Evolutionary conservation across 2,113 vertebrate species (phyloP).

Genomic region (Cyprinodon brontotheroides): DNA sequence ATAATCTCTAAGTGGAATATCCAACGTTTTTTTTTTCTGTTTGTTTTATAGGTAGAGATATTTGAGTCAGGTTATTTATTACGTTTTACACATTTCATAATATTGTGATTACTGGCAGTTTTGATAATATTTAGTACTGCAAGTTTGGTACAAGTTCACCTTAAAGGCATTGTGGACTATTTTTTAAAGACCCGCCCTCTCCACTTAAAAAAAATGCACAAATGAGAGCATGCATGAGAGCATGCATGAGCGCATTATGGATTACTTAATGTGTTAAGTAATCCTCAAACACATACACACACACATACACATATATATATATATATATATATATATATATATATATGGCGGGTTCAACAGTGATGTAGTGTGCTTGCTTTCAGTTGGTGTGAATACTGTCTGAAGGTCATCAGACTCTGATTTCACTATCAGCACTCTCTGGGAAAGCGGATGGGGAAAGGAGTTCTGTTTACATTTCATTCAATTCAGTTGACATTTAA

Average conservation of each 20-base stretch:
- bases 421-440: conserved; percentile 35
- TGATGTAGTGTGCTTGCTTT: not conserved
- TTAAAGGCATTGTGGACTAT: not conserved
- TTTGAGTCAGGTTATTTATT: not conserved
- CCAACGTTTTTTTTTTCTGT: not conserved
- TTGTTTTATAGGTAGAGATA: not conserved
- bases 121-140: not conserved
- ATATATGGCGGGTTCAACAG: too few species aligned
- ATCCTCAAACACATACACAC: too few species aligned
- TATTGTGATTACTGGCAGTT: not conserved
- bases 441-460: not conserved
- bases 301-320: too few species aligned
- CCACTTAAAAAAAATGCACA: too few species aligned
- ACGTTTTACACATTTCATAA: not conserved
- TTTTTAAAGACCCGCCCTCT: not conserved
- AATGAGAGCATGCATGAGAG: too few species aligned
- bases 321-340: too few species aligned
- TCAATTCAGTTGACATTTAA: conserved; percentile 5
- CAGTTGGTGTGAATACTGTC: conserved; percentile 46
- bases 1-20: not conserved
- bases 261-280: too few species aligned
- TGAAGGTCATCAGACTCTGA: conserved; percentile 56
- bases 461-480: conserved; percentile 18
- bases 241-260: too few species aligned
- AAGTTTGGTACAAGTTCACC: not conserved